phyloP scores from a whole-genome alignment of 2,797 vertebrate species.

The Phoxinus dragarum region DNA sequence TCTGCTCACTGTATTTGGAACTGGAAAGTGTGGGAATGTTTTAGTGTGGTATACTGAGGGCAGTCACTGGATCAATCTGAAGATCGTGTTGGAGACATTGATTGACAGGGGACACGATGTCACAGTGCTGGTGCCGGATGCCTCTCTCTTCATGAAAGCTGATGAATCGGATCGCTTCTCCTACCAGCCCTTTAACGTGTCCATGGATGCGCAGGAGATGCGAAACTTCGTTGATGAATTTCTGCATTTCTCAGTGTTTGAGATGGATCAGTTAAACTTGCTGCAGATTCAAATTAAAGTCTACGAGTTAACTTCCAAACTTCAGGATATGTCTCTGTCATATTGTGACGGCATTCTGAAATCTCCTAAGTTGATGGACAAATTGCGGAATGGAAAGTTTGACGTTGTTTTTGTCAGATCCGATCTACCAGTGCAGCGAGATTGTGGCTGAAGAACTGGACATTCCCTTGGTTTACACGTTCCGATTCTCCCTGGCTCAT shows the following conservation, averaged over 20 bases:
- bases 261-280: slow-evolving; percentile 70
- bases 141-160: slow-evolving; percentile 68
- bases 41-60: slow-evolving; percentile 80
- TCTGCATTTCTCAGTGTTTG: slow-evolving; percentile 64
- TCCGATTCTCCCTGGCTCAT: slow-evolving; percentile 56
- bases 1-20: background rate
- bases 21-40: slow-evolving; percentile 69
- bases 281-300: slow-evolving; percentile 72
- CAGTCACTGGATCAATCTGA: slow-evolving; percentile 84
- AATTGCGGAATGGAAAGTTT: slow-evolving; percentile 66
- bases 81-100: slow-evolving; percentile 73
- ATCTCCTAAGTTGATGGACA: slow-evolving; percentile 74
- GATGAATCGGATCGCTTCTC: slow-evolving; percentile 47
- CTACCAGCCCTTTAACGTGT: slow-evolving; percentile 61
- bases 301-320: slow-evolving; percentile 53
- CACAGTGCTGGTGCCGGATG: slow-evolving; percentile 69
- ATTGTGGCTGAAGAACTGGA: slow-evolving; percentile 70
- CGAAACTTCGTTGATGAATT: slow-evolving; percentile 3
- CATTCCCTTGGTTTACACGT: slow-evolving; percentile 38
- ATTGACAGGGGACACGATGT: slow-evolving; percentile 72
- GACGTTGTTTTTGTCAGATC: slow-evolving; percentile 78
- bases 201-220: slow-evolving; percentile 48
- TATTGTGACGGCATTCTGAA: slow-evolving; percentile 72
- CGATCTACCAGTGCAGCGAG: slow-evolving; percentile 74
- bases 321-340: slow-evolving; percentile 61